Evolutionary conservation across 2,888 invertebrate species (phyloP), one percentile per base, ranked within the genome.

Genomic region (Sinohyriopsis cumingii): DNA sequence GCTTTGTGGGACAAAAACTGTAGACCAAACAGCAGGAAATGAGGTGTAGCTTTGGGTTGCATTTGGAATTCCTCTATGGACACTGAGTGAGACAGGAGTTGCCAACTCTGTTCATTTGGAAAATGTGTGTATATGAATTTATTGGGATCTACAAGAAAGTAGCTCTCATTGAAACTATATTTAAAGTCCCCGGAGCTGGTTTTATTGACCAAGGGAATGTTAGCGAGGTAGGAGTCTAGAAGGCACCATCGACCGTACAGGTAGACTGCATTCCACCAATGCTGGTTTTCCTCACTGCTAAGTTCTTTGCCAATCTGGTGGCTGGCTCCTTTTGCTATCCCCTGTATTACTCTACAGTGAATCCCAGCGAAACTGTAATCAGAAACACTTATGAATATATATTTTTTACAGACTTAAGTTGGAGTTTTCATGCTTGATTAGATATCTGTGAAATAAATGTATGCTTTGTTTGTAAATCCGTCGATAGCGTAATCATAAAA

Each of bases 211-310:
- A 79, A 69, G 5, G 77, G 75, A 28, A 77, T 77, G 55, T 75
- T 75, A 56, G 77, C 77, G 45, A 77, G 69, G 72, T 77, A 77
- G 19, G 75, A 73, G 67, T 82, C 82, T 4, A 82, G 76, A 7
- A 80, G 70, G 54, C 77, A 76, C 82, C 82, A 82, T 33, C 72
- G 69, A 4, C 80, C 80, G 61, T 80, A 75, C 20, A 82, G 68
- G 45, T 73, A 72, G 18, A 82, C 77, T 55, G 75, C 79, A 67
- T 82, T 82, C 82, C 82, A 82, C 68, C 80, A 80, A 65, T 82
- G 82, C 33, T 80, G 80, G 67, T 76, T 79, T 20, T 80, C 80
- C 53, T 80, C 80, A 2, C 78, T 73, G 5, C 71, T 74, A 63
- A 82, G 72, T 5, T 71, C 68, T 55, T 79, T 75, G 15, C 82